Base-by-base conservation (phyloP, 1,140 invertebrate genomes). In the Drosophila lacertosa region DNA sequence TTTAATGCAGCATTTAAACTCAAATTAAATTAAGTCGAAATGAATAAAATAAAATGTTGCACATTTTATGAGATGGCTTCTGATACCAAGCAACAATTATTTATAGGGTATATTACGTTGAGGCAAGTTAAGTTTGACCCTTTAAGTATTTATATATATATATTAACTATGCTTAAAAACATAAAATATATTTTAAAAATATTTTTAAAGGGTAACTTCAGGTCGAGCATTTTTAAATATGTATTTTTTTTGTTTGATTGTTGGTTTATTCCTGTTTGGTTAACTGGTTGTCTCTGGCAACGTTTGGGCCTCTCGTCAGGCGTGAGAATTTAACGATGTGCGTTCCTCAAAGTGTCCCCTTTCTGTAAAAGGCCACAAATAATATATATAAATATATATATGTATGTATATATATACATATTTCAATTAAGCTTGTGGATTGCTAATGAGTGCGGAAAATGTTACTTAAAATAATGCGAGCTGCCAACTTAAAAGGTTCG, bases 241-340 rank as follows among this genome's bases (percentile, higher is more conserved):
- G 15, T 9, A 7, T 53, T 37, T 37, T 44, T 37, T 40, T 37
- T 53, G 51, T n/a, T 54, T 57, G 68, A 65, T 40, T 64, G 50
- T 67, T 58, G 55, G 33, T 39, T 58, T 58, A 47, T 51, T 37
- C 26, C 39, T 55, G 29, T 40, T 39, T 54, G 63, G 68, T 63
- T 54, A 51, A 29, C 64, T 40, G 63, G 37, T 64, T 80, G 69
- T 82, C 74, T 77, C 55, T 62, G 73, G 24, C 50, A 74, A 71
- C 20, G 39, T 62, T 63, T 70, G n/a, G 33, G n/a, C 22, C 50
- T 44, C 59, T 58, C 73, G 29, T 75, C 80, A 79, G 76, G 80
- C 79, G 79, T 83, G 42, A 75, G 62, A 83, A 79, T 83, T 83
- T 83, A 83, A 83, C 71, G 80, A 83, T 75, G 80, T 83, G 69